Conservation (phyloP, 2,797 vertebrate species). For the Sus cebifrons region DNA sequence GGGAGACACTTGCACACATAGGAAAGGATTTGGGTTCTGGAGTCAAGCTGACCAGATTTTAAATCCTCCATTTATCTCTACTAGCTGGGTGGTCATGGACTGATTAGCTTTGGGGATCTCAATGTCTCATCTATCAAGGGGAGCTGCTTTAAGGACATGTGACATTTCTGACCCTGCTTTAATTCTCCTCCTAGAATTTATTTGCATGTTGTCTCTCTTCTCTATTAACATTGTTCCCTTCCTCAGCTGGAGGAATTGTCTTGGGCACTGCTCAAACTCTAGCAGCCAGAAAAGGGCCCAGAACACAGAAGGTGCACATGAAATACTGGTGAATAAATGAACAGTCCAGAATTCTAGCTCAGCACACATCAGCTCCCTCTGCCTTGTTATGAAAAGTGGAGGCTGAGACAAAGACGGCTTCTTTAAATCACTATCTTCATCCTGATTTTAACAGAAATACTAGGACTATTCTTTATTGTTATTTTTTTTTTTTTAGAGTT, state of each 20-base stretch:
- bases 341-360: neutral
- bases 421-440: neutral
- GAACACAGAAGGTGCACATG: neutral
- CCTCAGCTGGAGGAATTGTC: neutral
- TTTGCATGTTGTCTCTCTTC: neutral
- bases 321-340: neutral
- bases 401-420: neutral
- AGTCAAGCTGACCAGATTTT: neutral
- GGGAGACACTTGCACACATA: neutral
- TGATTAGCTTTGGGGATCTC: constrained; percentile 1
- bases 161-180: neutral
- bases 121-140: constrained; percentile 47
- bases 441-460: neutral
- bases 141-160: neutral
- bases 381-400: neutral
- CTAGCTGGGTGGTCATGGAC: constrained; percentile 27
- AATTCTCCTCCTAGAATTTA: neutral
- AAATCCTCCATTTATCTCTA: constrained; percentile 45
- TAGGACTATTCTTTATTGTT: neutral
- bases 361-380: neutral
- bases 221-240: neutral
- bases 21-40: constrained; percentile 1
- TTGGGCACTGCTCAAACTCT: neutral
- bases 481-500: too few relatives aligned
- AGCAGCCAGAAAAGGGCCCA: neutral